Evolutionary conservation across 2,888 invertebrate genomes (phyloP), one percentile per base, ranked within the genome.

Genomic region (Pediacus dermestoides): DNA sequence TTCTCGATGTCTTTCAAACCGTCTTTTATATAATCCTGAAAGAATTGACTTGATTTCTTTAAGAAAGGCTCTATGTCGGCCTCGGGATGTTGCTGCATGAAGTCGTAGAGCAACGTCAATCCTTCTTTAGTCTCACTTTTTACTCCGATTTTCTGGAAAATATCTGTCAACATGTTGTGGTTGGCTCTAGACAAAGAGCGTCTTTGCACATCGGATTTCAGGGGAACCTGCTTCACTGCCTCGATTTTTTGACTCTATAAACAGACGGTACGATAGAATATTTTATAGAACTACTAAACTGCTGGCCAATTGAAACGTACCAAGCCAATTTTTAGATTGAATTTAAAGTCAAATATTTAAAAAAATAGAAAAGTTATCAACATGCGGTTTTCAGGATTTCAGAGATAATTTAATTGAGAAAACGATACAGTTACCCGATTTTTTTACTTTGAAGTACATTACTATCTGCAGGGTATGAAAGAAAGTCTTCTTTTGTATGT

Each of bases 111-210:
- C 57, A 87, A 81, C 42, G 78, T 76, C 39, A 95, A 71, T 21
- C 93, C 95, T 68, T 90, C 80, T 52, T 77, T 77, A 2, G 88
- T 88, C 44, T 88, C 88, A 47, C 91, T 88, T 68, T 89, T 91
- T 30, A 82, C 85, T 22, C 92, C 92, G 58, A 94, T 92, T 57
- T 92, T 82, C 68, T 87, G 88, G 56, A 94, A 87, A 58, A 94
- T 94, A 58, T 87, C 86, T 0, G 89, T 86, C 41, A 95, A 71
- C 52, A 86, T 83, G 48, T 89, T 90, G 60, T 92, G 90, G n/a
- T 85, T 81, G 10, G 80, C 80, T 57, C 88, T 81, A 2, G 88
- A 85, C 41, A 89, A 71, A 0, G 74, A 67, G 33, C 64, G 57
- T 44, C 71, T 62, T 36, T 53, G 58, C 2, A 53, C 49, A 37